A percentile compares a stretch with the other conserved stretches of the same genome.
Conservation (phyloP, 2,113 vertebrate genomes). For the Perccottus glenii region DNA sequence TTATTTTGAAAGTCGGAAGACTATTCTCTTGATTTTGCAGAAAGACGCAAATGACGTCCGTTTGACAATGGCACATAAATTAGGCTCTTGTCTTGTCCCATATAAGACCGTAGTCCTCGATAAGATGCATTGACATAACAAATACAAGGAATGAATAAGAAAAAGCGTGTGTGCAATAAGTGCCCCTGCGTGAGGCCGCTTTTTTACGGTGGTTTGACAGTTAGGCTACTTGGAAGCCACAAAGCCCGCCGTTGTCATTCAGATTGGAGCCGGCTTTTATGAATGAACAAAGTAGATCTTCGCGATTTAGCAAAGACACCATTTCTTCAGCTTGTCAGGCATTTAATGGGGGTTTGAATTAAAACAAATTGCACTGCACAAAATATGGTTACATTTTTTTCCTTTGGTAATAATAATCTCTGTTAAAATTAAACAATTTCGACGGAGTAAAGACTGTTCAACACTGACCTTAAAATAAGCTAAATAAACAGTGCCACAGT, state of each 20-base stretch:
- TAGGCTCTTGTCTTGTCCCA: constrained; percentile 21
- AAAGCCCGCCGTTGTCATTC: constrained; percentile 65
- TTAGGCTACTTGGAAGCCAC: constrained; percentile 6
- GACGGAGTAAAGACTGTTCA: constrained; percentile 21
- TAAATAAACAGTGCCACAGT: background rate
- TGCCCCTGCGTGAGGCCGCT: background rate
- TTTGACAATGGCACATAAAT: constrained; percentile 43
- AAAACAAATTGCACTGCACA: background rate
- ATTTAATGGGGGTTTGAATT: background rate
- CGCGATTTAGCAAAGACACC: constrained; percentile 12
- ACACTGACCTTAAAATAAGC: constrained; percentile 8
- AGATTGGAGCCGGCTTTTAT: constrained; percentile 54
- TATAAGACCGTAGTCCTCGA: constrained; percentile 15
- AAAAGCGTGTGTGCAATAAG: background rate
- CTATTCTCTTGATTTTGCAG: background rate
- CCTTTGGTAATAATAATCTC: background rate
- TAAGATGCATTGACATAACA: constrained; percentile 14
- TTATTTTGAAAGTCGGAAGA: constrained; percentile 24
- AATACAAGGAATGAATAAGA: background rate
- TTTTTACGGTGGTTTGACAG: background rate
- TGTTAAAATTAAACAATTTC: constrained; percentile 24
- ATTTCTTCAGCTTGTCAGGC: constrained; percentile 24
- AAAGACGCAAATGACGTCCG: constrained; percentile 10
- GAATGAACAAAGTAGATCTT: constrained; percentile 59
- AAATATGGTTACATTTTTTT: background rate